Evolutionary conservation across 2,888 invertebrate species (phyloP), one percentile per base, ranked within the genome.

Genomic region (Nyleta sp.): DNA sequence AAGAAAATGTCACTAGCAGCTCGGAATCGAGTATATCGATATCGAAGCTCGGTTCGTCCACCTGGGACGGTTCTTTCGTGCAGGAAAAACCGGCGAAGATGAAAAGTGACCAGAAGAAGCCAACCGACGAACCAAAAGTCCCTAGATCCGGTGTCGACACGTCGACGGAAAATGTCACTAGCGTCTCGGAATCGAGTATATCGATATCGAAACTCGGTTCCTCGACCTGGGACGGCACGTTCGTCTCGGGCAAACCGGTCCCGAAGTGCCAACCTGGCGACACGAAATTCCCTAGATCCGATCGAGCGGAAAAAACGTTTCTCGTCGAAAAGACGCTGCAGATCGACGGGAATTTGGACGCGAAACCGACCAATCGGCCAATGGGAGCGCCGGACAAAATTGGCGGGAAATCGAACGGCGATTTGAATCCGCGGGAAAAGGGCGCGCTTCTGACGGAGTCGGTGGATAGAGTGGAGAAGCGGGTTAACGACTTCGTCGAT

Each of bases 31-130:
- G 75, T 1, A 60, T 64, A 0, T 82, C 78, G 5, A 57, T 44
- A 24, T 50, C 48, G 0, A 84, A 84, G 68, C 78, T 79, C 0
- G 78, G 76, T 6, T 85, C 87, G 17, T 88, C 89, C 0, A 84
- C 84, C 2, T 88, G 89, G 89, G 86, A 89, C 17, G 88, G 87
- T 15, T 85, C 85, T 0, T 89, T 88, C 20, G 78, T 84, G 4
- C 20, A 13, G 8, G 81, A 83, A 42, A 76, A 59, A 40, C 44
- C 17, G 52, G 73, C 2, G 8, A 7, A 15, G n/a, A 24, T 28
- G 0, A 60, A 35, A 80, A n/a, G 84, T 20, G 85, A 80, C 28
- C 42, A 46, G 6, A 70, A 53, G 20, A 46, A 50, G 8, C 22
- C 57, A 42, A 20, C 28, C 22, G 48, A 67, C 2, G 18, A 52